A percentile compares a stretch with the other conserved stretches of the same genome.
Evolutionary conservation across 2,888 invertebrate species (phyloP).

Genomic region (Acheta domesticus): DNA sequence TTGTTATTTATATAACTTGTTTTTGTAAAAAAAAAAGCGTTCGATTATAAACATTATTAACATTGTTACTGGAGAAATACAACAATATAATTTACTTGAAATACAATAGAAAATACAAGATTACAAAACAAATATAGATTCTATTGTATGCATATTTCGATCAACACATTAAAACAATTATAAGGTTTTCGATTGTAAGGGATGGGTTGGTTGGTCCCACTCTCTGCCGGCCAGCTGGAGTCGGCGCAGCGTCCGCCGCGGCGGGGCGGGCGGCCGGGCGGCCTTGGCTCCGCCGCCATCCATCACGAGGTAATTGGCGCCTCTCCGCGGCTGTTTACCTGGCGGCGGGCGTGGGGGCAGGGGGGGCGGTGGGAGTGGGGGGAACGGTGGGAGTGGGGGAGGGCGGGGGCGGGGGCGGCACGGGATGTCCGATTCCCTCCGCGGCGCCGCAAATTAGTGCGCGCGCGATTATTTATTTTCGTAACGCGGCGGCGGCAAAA

Average conservation of each 20-base stretch:
- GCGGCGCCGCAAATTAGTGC: background rate
- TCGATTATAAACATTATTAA: too few relatives aligned
- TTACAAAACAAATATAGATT: too few relatives aligned
- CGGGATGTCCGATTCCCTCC: background rate
- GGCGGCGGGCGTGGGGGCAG: background rate
- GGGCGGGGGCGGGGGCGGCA: background rate
- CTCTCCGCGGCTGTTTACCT: constrained; percentile 18
- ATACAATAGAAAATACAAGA: too few relatives aligned
- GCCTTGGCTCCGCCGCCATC: background rate
- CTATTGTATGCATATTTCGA: too few relatives aligned
- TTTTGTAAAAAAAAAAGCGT: too few relatives aligned
- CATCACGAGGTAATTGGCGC: constrained; percentile 1
- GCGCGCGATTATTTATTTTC: constrained; percentile 18
- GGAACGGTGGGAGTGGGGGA: background rate
- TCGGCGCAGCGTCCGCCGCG: background rate
- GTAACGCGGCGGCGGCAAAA: background rate
- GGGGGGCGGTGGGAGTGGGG: background rate
- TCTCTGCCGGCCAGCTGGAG: background rate
- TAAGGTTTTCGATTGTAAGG: too few relatives aligned
- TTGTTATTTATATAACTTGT: too few relatives aligned
- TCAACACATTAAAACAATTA: too few relatives aligned
- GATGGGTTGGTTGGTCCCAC: too few relatives aligned
- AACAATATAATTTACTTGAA: too few relatives aligned
- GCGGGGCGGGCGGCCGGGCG: background rate
- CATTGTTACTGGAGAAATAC: too few relatives aligned